Percentiles rank a stretch among this genome's conserved stretches.
phyloP scores from a whole-genome alignment of 2,113 vertebrate species.

The Rostratula benghalensis region DNA sequence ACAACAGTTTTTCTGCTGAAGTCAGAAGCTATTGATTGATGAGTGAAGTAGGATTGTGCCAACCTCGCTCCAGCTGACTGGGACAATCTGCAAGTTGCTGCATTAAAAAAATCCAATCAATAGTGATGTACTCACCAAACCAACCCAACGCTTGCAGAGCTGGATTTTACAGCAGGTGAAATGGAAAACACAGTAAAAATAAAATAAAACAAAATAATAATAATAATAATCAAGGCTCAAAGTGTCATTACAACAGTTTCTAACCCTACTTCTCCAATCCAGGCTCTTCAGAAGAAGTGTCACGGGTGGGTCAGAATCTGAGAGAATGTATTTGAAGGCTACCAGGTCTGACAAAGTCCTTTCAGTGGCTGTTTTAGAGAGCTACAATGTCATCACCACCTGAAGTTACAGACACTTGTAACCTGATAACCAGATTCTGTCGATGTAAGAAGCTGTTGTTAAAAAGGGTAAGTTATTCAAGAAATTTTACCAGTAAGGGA shows the following conservation, averaged over 20 bases:
- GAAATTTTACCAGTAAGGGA: slow-evolving; percentile 67
- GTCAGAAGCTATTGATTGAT: not conserved
- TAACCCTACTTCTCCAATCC: slow-evolving; percentile 3
- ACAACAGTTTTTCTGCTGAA: not conserved
- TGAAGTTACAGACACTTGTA: slow-evolving; percentile 61
- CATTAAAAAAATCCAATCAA: not conserved
- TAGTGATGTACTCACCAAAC: not conserved
- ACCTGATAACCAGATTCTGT: slow-evolving; percentile 60
- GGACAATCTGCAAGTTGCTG: not conserved
- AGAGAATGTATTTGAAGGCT: slow-evolving; percentile 61
- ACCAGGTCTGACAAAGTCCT: slow-evolving; percentile 61
- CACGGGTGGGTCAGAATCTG: slow-evolving; percentile 28
- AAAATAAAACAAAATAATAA: no score
- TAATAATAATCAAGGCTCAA: not conserved
- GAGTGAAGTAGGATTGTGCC: not conserved
- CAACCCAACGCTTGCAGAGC: slow-evolving; percentile 1
- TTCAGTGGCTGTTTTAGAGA: slow-evolving; percentile 51
- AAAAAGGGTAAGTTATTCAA: slow-evolving; percentile 59
- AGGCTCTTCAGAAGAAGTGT: not conserved
- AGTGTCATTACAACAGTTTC: slow-evolving; percentile 13
- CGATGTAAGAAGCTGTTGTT: slow-evolving; percentile 60
- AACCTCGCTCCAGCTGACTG: not conserved
- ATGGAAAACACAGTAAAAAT: not conserved
- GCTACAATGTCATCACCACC: slow-evolving; percentile 39
- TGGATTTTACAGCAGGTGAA: not conserved